phyloP scores from a whole-genome alignment of 2,797 vertebrate species.

The Epinephelus malabaricus region DNA sequence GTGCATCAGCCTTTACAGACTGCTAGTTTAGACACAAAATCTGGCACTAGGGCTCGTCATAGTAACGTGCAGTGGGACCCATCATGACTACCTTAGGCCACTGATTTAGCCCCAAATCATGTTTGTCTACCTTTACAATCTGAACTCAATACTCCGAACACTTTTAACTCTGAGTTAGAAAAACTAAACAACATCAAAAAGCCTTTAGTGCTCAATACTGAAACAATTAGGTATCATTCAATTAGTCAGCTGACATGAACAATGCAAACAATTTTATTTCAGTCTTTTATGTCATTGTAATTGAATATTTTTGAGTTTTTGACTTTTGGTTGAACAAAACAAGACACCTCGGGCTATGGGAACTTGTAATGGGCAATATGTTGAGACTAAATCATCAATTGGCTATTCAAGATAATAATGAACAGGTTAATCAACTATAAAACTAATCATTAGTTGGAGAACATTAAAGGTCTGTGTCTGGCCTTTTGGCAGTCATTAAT shows the following conservation, averaged over 20 bases:
- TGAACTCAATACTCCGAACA: not conserved
- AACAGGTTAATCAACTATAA: not conserved
- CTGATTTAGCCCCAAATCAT: not conserved
- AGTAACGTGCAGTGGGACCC: too few relatives aligned
- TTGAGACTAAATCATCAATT: not conserved
- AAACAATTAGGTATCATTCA: not conserved
- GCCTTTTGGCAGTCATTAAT: slow-evolving; percentile 60
- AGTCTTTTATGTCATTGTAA: not conserved
- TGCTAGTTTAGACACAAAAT: too few relatives aligned
- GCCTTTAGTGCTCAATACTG: not conserved
- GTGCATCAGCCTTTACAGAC: too few relatives aligned
- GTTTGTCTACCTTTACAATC: not conserved
- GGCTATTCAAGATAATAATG: not conserved
- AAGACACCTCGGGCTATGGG: not conserved
- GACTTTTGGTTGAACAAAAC: not conserved
- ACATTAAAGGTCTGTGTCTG: not conserved
- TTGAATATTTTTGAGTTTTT: not conserved
- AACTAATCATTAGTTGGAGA: not conserved
- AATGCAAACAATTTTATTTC: not conserved
- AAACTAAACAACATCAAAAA: not conserved
- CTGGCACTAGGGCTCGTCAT: too few relatives aligned
- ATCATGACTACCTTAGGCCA: too few relatives aligned
- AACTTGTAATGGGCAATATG: not conserved
- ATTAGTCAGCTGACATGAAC: not conserved
- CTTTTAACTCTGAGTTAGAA: not conserved